These are phyloP conservation scores for Panzeria rudis DNA, from an alignment of 2,888 invertebrate genomes.

Conservation along the genomic window DNA sequence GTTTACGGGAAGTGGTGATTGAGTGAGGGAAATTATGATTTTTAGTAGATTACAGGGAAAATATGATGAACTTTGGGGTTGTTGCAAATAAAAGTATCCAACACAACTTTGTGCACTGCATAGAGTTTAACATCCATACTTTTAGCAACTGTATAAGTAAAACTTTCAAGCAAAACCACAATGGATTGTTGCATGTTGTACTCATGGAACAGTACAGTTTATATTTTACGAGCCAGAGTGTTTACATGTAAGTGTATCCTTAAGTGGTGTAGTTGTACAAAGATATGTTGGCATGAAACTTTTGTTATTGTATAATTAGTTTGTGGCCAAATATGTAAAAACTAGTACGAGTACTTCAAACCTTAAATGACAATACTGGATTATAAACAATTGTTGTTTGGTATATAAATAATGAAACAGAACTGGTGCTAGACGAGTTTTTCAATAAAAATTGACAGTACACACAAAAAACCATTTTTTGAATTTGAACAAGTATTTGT, in stretches of 20 bases:
- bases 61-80: slow-evolving; percentile 56
- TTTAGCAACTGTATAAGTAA: slow-evolving; percentile 2
- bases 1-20: slow-evolving; percentile 15
- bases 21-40: not conserved
- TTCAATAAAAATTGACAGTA: too few species aligned
- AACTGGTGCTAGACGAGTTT: too few species aligned
- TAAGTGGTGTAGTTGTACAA: not conserved
- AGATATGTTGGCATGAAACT: slow-evolving; percentile 64
- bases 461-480: too few species aligned
- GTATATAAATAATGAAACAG: slow-evolving; percentile 13
- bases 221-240: not conserved
- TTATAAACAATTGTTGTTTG: slow-evolving; percentile 67
- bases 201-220: slow-evolving; percentile 1
- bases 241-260: not conserved
- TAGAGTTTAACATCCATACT: not conserved
- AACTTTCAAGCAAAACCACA: slow-evolving; percentile 14
- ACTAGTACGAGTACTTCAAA: slow-evolving; percentile 17
- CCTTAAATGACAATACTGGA: slow-evolving; percentile 68
- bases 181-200: slow-evolving; percentile 9
- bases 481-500: too few species aligned
- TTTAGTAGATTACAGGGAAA: slow-evolving; percentile 36
- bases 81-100: slow-evolving; percentile 55
- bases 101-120: slow-evolving; percentile 12
- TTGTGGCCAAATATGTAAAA: slow-evolving; percentile 52
- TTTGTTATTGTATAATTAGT: slow-evolving; percentile 71